phyloP scores from a whole-genome alignment of 2,888 invertebrate genomes.

The Pollenia amentaria region DNA sequence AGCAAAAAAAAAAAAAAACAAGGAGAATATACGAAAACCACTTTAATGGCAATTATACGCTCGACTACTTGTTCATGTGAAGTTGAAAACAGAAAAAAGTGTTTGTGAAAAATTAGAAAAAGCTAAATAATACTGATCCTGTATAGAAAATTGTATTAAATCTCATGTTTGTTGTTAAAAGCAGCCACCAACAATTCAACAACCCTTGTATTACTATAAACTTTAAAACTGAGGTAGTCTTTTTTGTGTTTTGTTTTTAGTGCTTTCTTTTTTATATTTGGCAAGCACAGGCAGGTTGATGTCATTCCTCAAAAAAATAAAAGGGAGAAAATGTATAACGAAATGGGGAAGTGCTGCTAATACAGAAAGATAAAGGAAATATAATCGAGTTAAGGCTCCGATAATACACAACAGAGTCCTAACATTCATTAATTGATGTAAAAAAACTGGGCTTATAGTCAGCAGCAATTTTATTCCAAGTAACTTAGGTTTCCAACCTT shows the following conservation, averaged over 20 bases:
- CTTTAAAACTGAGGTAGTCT: not conserved
- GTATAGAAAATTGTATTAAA: conserved; percentile 48
- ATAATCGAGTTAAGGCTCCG: too few species aligned
- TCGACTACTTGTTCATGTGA: conserved; percentile 61
- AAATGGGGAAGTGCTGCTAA: not conserved
- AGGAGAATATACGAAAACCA: conserved; percentile 49
- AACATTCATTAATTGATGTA: too few species aligned
- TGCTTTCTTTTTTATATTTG: not conserved
- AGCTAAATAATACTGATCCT: not conserved
- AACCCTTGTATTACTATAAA: conserved; percentile 28
- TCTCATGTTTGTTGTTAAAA: conserved; percentile 50
- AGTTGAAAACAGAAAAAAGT: conserved; percentile 3
- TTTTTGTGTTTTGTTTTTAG: not conserved
- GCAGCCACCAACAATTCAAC: conserved; percentile 47
- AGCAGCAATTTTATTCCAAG: too few species aligned
- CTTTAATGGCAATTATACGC: conserved; percentile 75
- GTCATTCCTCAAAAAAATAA: not conserved
- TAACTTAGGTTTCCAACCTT: too few species aligned
- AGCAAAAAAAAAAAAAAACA: not conserved
- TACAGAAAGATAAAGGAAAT: too few species aligned
- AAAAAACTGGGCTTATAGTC: too few species aligned
- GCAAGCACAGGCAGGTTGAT: conserved; percentile 10
- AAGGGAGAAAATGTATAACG: too few species aligned
- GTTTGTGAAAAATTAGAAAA: conserved; percentile 21
- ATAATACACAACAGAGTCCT: too few species aligned